Evolutionary conservation across 2,113 vertebrate species (phyloP).

Genomic region (Austrofundulus limnaeus): DNA sequence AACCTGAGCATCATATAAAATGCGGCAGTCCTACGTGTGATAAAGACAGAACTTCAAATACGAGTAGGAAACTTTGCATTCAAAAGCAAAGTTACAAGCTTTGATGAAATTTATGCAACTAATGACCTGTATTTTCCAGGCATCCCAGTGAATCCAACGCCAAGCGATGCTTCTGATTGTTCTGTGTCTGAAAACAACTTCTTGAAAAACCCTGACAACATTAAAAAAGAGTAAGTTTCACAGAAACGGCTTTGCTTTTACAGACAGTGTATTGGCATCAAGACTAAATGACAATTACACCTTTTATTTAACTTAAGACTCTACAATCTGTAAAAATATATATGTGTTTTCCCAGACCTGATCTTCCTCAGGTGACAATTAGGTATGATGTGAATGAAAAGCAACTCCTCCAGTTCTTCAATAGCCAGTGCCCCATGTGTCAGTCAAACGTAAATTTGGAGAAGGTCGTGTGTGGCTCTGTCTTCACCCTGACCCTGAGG

Average conservation of each 20-base stretch:
- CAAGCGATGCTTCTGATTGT: background rate
- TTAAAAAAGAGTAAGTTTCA: conserved; percentile 42
- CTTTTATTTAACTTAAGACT: too few relatives aligned
- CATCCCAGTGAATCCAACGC: background rate
- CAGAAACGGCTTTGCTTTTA: too few relatives aligned
- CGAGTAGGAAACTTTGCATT: too few relatives aligned
- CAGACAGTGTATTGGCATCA: too few relatives aligned
- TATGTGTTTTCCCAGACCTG: conserved; percentile 13
- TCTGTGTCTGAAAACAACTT: background rate
- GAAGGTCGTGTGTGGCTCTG: conserved; percentile 25
- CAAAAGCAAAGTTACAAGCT: background rate
- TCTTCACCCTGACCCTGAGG: conserved; percentile 28
- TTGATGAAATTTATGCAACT: background rate
- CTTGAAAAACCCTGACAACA: conserved; percentile 1
- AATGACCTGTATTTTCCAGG: background rate
- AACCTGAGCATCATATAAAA: too few relatives aligned
- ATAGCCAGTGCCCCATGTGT: conserved; percentile 32
- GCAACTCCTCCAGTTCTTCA: conserved; percentile 34
- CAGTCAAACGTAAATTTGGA: conserved; percentile 24
- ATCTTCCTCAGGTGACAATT: conserved; percentile 16
- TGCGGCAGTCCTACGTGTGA: too few relatives aligned
- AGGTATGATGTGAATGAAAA: conserved; percentile 44
- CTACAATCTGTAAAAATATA: too few relatives aligned
- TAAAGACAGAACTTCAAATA: too few relatives aligned
- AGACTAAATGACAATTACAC: too few relatives aligned